Conservation (phyloP, 2,888 invertebrate species). For the Drosophila paranaensis region DNA sequence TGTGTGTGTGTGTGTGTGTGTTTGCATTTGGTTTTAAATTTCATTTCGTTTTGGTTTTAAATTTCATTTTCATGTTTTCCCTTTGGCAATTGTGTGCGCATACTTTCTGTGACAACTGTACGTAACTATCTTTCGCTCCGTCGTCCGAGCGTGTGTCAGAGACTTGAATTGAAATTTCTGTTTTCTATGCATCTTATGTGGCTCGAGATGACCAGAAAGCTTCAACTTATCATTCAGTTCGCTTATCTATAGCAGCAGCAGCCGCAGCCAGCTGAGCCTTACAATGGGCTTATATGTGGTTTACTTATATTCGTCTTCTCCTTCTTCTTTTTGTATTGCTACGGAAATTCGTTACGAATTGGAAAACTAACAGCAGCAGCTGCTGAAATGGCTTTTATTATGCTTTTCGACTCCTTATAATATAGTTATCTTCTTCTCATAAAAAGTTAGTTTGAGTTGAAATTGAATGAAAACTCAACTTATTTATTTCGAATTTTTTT, state of each 20-base stretch:
- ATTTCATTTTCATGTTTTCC: slow-evolving; percentile 67
- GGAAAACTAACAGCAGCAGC: background rate
- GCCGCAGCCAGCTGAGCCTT: slow-evolving; percentile 22
- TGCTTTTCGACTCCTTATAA: too few relatives aligned
- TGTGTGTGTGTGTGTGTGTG: slow-evolving; percentile 19
- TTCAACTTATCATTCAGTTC: slow-evolving; percentile 10
- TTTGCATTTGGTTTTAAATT: slow-evolving; percentile 64
- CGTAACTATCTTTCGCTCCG: slow-evolving; percentile 14
- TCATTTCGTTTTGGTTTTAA: slow-evolving; percentile 61
- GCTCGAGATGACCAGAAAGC: slow-evolving; percentile 20
- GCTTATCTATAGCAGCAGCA: slow-evolving; percentile 53
- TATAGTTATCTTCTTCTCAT: too few relatives aligned
- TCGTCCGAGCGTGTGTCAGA: slow-evolving; percentile 14
- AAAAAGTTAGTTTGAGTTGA: too few relatives aligned
- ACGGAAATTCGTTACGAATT: slow-evolving; percentile 1
- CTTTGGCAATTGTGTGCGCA: slow-evolving; percentile 46
- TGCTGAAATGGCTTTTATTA: slow-evolving; percentile 1
- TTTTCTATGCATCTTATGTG: slow-evolving; percentile 16
- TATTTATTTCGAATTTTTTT: too few relatives aligned
- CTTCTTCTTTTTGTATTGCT: background rate
- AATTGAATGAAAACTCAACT: too few relatives aligned
- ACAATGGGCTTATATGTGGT: slow-evolving; percentile 26
- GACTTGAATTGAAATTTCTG: slow-evolving; percentile 46
- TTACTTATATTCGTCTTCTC: background rate
- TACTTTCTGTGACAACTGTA: slow-evolving; percentile 57